Evolutionary conservation across 2,113 vertebrate species (phyloP).

Genomic region (Orthonyx spaldingii): DNA sequence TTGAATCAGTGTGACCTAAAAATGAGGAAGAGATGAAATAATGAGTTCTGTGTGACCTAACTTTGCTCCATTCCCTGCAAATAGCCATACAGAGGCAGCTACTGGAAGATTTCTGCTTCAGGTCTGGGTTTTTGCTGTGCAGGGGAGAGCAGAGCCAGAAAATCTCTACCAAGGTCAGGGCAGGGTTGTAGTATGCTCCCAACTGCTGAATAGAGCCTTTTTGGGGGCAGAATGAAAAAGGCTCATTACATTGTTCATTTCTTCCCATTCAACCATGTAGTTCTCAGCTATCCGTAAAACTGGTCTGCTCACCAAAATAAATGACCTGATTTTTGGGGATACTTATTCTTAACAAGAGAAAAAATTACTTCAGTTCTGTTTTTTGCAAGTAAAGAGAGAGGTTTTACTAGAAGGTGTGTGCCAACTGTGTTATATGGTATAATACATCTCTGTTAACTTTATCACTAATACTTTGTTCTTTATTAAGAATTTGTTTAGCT

Average conservation of each 20-base stretch:
- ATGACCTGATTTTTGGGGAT: not conserved
- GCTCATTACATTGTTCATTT: not conserved
- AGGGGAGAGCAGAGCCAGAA: not conserved
- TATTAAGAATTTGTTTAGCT: not conserved
- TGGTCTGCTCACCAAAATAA: not conserved
- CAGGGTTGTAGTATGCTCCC: not conserved
- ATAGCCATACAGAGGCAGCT: not conserved
- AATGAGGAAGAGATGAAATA: not conserved
- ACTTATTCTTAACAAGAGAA: not conserved
- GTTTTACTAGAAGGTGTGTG: not conserved
- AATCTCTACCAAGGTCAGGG: slow-evolving; percentile 12
- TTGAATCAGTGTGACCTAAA: not conserved
- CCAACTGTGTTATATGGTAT: not conserved
- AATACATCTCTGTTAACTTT: not conserved
- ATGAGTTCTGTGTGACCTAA: not conserved
- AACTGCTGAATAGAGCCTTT: slow-evolving; percentile 7
- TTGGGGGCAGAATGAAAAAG: not conserved
- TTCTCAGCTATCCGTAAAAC: not conserved
- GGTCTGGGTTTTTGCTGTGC: not conserved
- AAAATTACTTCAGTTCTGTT: not conserved
- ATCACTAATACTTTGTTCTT: not conserved
- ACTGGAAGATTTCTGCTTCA: not conserved
- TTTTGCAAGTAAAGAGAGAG: not conserved
- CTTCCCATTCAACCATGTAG: not conserved
- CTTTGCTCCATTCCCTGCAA: not conserved